phyloP scores from a whole-genome alignment of 2,888 invertebrate species.

The Eueremaeus valkanovi region DNA sequence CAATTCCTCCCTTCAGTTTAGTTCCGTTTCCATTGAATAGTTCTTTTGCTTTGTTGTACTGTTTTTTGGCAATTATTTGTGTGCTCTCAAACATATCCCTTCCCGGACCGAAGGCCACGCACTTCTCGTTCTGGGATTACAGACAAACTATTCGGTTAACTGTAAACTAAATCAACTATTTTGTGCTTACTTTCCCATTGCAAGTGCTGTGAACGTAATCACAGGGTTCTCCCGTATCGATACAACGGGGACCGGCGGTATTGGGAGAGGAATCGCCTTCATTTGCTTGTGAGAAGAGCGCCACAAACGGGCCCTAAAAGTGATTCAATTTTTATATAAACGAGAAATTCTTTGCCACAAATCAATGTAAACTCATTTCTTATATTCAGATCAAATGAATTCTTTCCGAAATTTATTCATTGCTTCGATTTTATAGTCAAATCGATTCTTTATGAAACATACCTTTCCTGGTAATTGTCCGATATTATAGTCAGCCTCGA shows the following conservation, averaged over 20 bases:
- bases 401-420: no score
- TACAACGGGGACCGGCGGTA: constrained; percentile 73
- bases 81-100: constrained; percentile 87
- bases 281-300: constrained; percentile 85
- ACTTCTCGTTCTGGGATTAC: constrained; percentile 59
- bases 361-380: no score
- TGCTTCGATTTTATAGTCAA: no score
- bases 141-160: not conserved
- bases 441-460: no score
- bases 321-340: not conserved
- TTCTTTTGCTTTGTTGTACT: constrained; percentile 69
- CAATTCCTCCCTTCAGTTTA: constrained; percentile 66
- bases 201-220: constrained; percentile 70
- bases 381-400: no score
- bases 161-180: not conserved
- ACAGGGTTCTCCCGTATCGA: constrained; percentile 69
- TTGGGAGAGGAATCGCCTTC: constrained; percentile 93
- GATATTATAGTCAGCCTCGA: constrained; percentile 74
- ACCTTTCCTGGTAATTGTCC: constrained; percentile 62
- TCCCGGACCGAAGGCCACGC: constrained; percentile 85
- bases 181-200: constrained; percentile 57
- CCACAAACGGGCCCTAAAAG: constrained; percentile 73
- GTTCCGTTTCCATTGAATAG: constrained; percentile 54
- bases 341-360: not conserved
- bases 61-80: constrained; percentile 73